Conservation (phyloP, 2,797 vertebrate genomes). For the Mormyrus proboscirostris region DNA sequence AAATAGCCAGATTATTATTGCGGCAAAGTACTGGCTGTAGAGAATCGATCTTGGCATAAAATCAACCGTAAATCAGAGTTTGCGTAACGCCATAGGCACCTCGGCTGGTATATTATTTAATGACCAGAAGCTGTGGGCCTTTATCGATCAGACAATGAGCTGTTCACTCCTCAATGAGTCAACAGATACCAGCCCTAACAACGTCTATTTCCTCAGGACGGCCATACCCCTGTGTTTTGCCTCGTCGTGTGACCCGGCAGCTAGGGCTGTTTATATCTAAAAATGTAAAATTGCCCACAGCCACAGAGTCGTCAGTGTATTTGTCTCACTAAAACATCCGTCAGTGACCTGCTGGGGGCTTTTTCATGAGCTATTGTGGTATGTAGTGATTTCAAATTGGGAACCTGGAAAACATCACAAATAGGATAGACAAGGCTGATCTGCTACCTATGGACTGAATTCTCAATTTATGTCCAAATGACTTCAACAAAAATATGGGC, state of each 20-base stretch:
- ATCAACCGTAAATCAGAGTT: constrained; percentile 13
- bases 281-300: constrained; percentile 6
- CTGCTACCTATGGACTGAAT: background rate
- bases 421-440: background rate
- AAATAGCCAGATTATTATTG: background rate
- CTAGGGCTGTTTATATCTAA: background rate
- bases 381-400: background rate
- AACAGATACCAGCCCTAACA: constrained; percentile 3
- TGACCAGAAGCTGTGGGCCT: constrained; percentile 1
- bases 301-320: background rate
- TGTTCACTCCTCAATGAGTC: background rate
- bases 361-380: background rate
- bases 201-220: constrained; percentile 3
- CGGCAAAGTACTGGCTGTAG: background rate
- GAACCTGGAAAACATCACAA: background rate
- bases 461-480: background rate
- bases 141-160: constrained; percentile 18
- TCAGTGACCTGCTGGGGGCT: constrained; percentile 6
- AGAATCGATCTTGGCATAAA: constrained; percentile 8
- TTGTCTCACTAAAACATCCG: background rate
- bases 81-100: constrained; percentile 6
- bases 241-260: constrained; percentile 8
- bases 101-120: constrained; percentile 20
- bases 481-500: background rate
- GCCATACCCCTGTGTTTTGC: background rate